A percentile compares a stretch with the other conserved stretches of the same genome.
Evolutionary conservation across 35 echinoderm and acorn worm species (phyloP).

Genomic region (Apostichopus japonicus): DNA sequence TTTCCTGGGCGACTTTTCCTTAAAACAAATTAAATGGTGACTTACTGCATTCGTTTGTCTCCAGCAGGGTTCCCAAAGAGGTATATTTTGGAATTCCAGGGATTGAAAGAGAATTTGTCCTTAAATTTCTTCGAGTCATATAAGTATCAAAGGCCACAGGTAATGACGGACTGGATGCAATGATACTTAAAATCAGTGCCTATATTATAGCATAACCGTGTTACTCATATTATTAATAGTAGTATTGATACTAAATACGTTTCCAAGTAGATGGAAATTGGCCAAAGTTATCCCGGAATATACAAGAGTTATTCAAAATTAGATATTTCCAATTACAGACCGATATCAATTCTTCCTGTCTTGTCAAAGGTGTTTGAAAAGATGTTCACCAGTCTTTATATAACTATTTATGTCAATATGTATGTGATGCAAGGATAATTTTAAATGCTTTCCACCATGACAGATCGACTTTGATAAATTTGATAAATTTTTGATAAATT

Average conservation of each 20-base stretch:
- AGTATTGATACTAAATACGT: background rate
- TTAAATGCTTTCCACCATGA: background rate
- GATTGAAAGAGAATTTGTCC: background rate
- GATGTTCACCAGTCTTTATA: background rate
- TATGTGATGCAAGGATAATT: background rate
- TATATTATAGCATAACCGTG: background rate
- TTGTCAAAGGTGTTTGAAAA: background rate
- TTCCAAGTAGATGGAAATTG: background rate
- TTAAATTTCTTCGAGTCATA: background rate
- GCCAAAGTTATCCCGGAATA: background rate
- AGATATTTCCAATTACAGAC: background rate
- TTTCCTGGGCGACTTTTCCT: too few relatives aligned
- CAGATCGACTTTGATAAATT: background rate
- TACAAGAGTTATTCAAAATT: background rate
- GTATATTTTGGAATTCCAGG: constrained; percentile 2
- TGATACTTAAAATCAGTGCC: background rate
- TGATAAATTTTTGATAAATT: background rate
- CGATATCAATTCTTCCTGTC: background rate
- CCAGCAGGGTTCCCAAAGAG: constrained; percentile 9
- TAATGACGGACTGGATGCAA: background rate
- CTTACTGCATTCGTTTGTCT: background rate
- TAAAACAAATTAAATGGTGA: too few relatives aligned
- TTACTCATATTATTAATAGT: constrained; percentile 1
- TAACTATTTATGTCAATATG: background rate
- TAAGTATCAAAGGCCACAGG: background rate